phyloP scores from a whole-genome alignment of 2,888 invertebrate species.

The Agonum fuliginosum region DNA sequence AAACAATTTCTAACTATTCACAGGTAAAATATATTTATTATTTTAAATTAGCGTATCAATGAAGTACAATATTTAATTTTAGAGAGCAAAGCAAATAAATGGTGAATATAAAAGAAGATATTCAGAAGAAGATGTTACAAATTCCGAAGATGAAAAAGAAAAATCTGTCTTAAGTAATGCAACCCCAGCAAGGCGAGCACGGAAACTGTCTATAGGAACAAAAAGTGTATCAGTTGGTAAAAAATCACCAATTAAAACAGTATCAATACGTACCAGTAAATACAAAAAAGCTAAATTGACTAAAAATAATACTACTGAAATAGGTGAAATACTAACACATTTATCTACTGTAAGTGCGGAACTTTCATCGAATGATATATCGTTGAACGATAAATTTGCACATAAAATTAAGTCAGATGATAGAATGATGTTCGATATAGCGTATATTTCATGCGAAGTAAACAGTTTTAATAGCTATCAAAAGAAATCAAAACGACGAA shows the following conservation, averaged over 20 bases:
- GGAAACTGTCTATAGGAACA: too few species aligned
- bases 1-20: background rate
- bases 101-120: background rate
- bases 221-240: background rate
- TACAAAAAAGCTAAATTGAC: background rate
- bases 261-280: background rate
- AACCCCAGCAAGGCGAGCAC: background rate
- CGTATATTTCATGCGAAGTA: slow-evolving; percentile 6
- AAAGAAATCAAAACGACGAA: background rate
- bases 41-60: too few species aligned
- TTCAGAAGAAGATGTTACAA: background rate
- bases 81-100: background rate
- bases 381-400: background rate
- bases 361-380: background rate
- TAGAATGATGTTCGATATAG: slow-evolving; percentile 39
- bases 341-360: slow-evolving; percentile 6
- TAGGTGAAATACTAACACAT: background rate
- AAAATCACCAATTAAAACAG: slow-evolving; percentile 9
- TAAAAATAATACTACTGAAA: background rate
- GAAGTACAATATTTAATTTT: background rate
- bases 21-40: slow-evolving; percentile 13
- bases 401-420: slow-evolving; percentile 15
- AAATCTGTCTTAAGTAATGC: background rate
- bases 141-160: background rate
- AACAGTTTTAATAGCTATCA: too few species aligned